Conservation (phyloP, 2,888 invertebrate genomes). For the Eupeodes latifasciatus region DNA sequence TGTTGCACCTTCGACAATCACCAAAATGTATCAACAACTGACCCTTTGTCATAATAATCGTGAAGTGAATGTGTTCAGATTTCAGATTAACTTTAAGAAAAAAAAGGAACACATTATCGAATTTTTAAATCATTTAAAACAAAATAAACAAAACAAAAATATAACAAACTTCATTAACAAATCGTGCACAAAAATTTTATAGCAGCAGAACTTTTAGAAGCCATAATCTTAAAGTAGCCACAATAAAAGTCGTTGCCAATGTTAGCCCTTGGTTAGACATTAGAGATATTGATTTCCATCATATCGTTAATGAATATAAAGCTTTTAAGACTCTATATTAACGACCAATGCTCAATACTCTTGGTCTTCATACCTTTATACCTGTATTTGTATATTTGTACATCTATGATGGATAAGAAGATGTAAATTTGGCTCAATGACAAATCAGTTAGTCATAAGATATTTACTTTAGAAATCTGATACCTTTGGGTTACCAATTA, state of each 20-base stretch:
- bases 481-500: not conserved
- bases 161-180: constrained; percentile 12
- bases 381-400: not conserved
- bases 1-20: not conserved
- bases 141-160: not conserved
- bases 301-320: constrained; percentile 2
- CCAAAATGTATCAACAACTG: not conserved
- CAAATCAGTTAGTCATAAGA: not conserved
- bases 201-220: not conserved
- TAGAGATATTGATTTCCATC: constrained; percentile 14
- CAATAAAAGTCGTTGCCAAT: constrained; percentile 20
- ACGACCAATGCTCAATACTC: not conserved
- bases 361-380: too few relatives aligned
- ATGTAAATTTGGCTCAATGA: constrained; percentile 32
- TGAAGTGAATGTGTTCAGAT: constrained; percentile 36
- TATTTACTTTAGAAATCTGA: not conserved
- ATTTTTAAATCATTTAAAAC: not conserved
- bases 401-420: not conserved
- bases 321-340: constrained; percentile 17
- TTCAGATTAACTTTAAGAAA: not conserved
- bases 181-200: constrained; percentile 24
- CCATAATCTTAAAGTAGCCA: constrained; percentile 17
- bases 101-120: constrained; percentile 1
- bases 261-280: constrained; percentile 15
- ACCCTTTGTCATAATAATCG: constrained; percentile 34